Evolutionary conservation across 2,888 invertebrate species (phyloP).

Genomic region (Drosophila basisetae): DNA sequence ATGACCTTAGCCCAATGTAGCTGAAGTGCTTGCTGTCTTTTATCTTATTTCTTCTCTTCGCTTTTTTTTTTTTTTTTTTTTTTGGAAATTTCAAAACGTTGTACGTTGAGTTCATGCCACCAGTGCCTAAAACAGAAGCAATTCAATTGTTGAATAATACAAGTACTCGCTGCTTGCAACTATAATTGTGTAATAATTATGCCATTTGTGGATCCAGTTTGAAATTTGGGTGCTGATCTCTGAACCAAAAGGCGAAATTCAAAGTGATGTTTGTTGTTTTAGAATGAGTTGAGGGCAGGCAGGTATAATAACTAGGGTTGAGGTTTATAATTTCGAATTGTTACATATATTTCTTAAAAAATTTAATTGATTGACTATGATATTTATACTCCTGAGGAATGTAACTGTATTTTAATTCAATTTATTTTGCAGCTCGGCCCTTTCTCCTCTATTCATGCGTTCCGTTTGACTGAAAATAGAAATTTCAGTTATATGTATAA

Average conservation of each 20-base stretch:
- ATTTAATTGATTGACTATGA: not conserved
- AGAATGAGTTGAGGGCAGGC: not conserved
- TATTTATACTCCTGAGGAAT: not conserved
- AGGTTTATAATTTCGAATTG: not conserved
- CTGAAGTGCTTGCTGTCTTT: constrained; percentile 47
- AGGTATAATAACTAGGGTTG: not conserved
- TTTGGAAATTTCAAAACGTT: constrained; percentile 56
- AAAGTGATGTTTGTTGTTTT: constrained; percentile 16
- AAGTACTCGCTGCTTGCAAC: constrained; percentile 34
- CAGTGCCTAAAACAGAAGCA: constrained; percentile 70
- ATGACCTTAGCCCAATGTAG: constrained; percentile 73
- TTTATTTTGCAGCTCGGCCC: not conserved
- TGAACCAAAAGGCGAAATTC: constrained; percentile 28
- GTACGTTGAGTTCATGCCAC: constrained; percentile 46
- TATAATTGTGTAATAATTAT: constrained; percentile 64
- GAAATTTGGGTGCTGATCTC: constrained; percentile 26
- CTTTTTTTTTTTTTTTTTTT: constrained; percentile 14
- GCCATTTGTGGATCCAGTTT: constrained; percentile 52
- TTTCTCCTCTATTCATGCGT: not conserved
- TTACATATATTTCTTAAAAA: not conserved
- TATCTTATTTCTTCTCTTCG: constrained; percentile 31
- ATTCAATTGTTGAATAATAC: constrained; percentile 51
- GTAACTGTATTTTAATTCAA: not conserved
- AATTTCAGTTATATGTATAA: not conserved
- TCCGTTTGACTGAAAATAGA: not conserved